A percentile compares a stretch with the other conserved stretches of the same genome.
phyloP scores from a whole-genome alignment of 2,888 invertebrate species.

The Calliopum simillimum region DNA sequence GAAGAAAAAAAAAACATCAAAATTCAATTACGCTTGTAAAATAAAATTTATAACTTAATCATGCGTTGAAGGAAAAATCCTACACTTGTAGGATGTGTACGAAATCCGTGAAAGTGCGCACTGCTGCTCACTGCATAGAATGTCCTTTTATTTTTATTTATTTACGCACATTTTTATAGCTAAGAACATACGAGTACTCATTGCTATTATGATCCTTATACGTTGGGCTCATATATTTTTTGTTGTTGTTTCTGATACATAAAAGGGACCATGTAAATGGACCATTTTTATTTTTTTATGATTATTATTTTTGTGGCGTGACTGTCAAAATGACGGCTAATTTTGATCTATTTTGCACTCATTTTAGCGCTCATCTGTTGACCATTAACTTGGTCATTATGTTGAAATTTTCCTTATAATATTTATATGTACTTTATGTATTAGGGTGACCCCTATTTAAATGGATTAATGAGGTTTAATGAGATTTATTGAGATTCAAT shows the following conservation, averaged over 20 bases:
- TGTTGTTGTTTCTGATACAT: background rate
- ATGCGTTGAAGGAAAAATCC: conserved; percentile 33
- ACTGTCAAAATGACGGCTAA: conserved; percentile 1
- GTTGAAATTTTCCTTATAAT: no score
- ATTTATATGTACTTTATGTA: no score
- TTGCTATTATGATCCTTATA: background rate
- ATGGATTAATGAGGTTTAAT: no score
- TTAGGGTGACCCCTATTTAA: no score
- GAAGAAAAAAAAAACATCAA: conserved; percentile 46
- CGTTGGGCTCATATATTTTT: background rate
- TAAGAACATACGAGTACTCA: background rate
- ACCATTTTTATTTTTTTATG: background rate
- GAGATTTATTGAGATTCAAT: no score
- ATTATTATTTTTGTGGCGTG: background rate
- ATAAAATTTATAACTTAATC: conserved; percentile 47
- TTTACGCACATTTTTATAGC: background rate
- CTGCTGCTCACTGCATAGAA: no score
- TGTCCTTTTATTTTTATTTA: background rate
- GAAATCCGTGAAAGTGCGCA: background rate
- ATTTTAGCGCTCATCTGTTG: no score
- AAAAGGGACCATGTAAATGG: no score
- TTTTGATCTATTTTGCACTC: conserved; percentile 7
- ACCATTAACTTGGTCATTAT: no score
- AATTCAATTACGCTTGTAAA: conserved; percentile 45
- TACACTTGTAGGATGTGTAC: background rate